phyloP scores from a whole-genome alignment of 2,113 vertebrate species.

The Aptenodytes forsteri region DNA sequence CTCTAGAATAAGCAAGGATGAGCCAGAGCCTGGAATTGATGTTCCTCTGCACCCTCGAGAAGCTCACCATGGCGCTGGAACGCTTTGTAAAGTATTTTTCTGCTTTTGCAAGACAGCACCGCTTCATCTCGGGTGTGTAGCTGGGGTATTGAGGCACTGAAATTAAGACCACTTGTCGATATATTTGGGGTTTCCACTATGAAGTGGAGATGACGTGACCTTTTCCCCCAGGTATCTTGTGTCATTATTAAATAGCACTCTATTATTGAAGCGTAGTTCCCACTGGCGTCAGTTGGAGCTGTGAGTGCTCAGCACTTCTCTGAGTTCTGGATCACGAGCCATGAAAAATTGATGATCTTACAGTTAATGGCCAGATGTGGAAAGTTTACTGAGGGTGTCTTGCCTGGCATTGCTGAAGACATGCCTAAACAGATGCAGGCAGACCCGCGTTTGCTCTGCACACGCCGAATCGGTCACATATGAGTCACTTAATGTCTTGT shows the following conservation, averaged over 20 bases:
- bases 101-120: neutral
- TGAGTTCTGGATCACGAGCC: accelerated
- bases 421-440: neutral
- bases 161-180: neutral
- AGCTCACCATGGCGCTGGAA: accelerated
- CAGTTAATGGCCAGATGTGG: neutral
- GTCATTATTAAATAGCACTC: accelerated
- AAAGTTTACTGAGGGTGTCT: neutral
- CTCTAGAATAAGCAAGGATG: no score
- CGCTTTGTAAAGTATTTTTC: no score
- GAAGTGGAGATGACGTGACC: neutral
- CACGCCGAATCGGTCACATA: accelerated
- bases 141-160: neutral
- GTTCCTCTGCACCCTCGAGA: neutral
- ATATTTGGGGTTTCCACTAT: neutral
- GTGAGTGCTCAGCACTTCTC: neutral
- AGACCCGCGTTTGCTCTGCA: neutral
- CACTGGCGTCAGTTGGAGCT: neutral
- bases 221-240: no score
- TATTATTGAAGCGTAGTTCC: accelerated
- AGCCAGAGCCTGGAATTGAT: neutral
- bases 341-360: neutral
- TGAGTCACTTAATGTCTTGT: neutral
- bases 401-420: neutral
- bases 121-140: neutral